Percentiles rank a stretch among this genome's conserved stretches.
phyloP scores from a whole-genome alignment of 2,797 vertebrate species.

The Orientallactaga sibirica region DNA sequence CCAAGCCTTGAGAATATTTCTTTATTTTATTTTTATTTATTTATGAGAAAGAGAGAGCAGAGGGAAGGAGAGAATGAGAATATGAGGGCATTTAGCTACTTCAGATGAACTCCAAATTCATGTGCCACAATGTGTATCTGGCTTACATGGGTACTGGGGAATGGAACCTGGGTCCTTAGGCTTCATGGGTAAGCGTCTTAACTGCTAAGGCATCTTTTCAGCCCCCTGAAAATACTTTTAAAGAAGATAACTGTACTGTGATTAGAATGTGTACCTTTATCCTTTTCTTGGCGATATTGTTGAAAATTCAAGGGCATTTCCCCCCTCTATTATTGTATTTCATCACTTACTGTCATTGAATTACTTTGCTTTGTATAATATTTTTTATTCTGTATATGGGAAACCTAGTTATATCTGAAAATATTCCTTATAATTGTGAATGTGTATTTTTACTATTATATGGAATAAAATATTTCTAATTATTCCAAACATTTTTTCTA shows the following conservation, averaged over 20 bases:
- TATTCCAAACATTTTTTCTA: neutral
- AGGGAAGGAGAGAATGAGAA: too few species aligned
- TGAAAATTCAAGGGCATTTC: neutral
- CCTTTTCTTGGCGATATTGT: neutral
- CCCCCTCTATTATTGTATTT: rapidly evolving
- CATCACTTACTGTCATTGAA: neutral
- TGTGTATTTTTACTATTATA: neutral
- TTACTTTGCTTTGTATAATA: neutral
- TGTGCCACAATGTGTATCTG: too few species aligned
- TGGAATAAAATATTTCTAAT: neutral
- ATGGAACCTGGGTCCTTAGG: too few species aligned
- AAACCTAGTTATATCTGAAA: neutral
- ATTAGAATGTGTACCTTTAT: neutral
- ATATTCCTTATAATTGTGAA: neutral
- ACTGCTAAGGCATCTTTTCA: too few species aligned
- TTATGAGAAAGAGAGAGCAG: too few species aligned
- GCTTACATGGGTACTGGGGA: too few species aligned
- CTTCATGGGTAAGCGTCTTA: too few species aligned
- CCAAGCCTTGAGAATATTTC: too few species aligned
- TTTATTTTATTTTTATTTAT: too few species aligned
- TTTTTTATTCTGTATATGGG: neutral
- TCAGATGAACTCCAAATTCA: too few species aligned
- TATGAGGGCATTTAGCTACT: too few species aligned
- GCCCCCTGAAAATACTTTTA: neutral
- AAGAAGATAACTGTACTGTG: neutral